A percentile compares a stretch with the other conserved stretches of the same genome.
These are phyloP conservation scores for Silvanus unidentatus DNA, from an alignment of 2,888 invertebrate species.

Conservation along the genomic window DNA sequence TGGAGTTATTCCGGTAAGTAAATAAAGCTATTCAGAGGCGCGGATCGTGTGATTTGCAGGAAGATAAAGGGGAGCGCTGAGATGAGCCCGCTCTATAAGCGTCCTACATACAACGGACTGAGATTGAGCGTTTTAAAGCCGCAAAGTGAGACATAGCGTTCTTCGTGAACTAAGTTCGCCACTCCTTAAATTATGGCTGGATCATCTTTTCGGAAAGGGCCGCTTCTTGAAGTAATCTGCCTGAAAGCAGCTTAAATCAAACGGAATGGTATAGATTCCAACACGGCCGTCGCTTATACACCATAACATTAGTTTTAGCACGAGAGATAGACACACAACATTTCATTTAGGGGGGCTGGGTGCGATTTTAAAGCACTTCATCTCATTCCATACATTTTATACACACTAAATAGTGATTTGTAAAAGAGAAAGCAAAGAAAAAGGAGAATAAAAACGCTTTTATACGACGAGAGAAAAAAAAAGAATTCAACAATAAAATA, in stretches of 20 bases:
- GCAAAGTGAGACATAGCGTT: slow-evolving; percentile 28
- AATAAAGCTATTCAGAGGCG: slow-evolving; percentile 38
- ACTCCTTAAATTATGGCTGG: slow-evolving; percentile 21
- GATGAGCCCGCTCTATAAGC: slow-evolving; percentile 23
- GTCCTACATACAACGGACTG: slow-evolving; percentile 24
- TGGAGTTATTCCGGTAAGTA: slow-evolving; percentile 41
- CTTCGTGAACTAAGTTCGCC: slow-evolving; percentile 14
- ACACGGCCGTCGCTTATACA: slow-evolving; percentile 13
- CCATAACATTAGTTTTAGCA: slow-evolving; percentile 23
- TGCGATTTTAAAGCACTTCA: too few species aligned
- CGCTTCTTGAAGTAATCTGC: slow-evolving; percentile 32
- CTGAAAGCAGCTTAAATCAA: slow-evolving; percentile 39
- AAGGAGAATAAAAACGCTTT: too few species aligned
- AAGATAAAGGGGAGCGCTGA: slow-evolving; percentile 30
- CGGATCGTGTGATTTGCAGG: slow-evolving; percentile 36
- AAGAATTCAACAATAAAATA: too few species aligned
- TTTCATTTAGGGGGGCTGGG: slow-evolving; percentile 19
- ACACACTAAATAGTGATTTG: too few species aligned
- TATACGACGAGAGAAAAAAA: too few species aligned
- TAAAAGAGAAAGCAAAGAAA: too few species aligned
- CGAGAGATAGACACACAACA: slow-evolving; percentile 23
- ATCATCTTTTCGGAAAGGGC: slow-evolving; percentile 28
- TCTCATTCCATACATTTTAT: too few species aligned
- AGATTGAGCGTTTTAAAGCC: slow-evolving; percentile 35
- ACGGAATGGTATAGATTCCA: slow-evolving; percentile 28